Evolutionary conservation across 2,113 vertebrate genomes (phyloP), one percentile per base, ranked within the genome.

Genomic region (Craseonycteris thonglongyai): DNA sequence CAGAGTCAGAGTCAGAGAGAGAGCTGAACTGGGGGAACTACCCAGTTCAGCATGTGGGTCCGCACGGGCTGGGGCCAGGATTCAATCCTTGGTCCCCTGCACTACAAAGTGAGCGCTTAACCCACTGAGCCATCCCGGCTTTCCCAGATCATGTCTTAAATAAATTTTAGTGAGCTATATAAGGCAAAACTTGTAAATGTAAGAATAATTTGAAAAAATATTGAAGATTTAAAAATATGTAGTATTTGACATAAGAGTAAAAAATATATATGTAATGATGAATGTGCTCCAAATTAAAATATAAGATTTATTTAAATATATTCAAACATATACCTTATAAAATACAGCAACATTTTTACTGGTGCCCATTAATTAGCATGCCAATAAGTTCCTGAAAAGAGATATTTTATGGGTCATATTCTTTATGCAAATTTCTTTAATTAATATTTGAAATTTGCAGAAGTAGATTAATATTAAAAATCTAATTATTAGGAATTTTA

Each of bases 281-380:
- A 16, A 15, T 47, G 4, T 74, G 15, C 7, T 83, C 14, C 68
- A 26, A 93, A 66, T 40, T 82, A 90, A 82, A 58, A 4, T 81
- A 66, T 79, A 89, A 47, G 24, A 47, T 85, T 89, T 61, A 61
- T 65, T 85, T 92, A 92, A 85, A 61, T 90, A 72, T 68, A 66
- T 82, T 72, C 0, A 79, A 66, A 78, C 40, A 5, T 40, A 59
- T 42, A 21, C 9, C 35, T 86, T 58, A 82, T 21, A 78, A 65
- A 3, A 71, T 28, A 93, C 78, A 49, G 9, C 9, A 69, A 33
- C 7, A 35, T 84, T 10, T 82, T 75, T 90, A 68, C 2, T 13
- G 75, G 15, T 56, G 51, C 5, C 21, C 19, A n/a, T 75, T 94
- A 85, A 75, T 47, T 65, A 81, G 11, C 9, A 82, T 51, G 21